These are phyloP conservation scores for Potorous gilbertii DNA, from an alignment of 2,797 vertebrate genomes.

Conservation along the genomic window DNA sequence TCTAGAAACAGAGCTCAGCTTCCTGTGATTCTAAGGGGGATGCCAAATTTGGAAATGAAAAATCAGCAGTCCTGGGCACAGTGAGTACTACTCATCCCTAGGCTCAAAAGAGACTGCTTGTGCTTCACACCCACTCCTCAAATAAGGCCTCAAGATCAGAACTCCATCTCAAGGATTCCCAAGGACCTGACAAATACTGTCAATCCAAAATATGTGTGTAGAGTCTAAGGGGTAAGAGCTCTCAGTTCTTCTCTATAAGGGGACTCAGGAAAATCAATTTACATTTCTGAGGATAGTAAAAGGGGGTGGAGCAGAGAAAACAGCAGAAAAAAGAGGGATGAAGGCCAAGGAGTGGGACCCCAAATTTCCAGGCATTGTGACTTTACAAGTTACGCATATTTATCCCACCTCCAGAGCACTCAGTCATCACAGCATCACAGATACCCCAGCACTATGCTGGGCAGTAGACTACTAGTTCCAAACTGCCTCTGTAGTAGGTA, in stretches of 20 bases:
- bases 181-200: neutral
- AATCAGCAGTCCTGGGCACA: constrained; percentile 18
- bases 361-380: neutral
- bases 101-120: neutral
- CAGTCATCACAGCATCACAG: neutral
- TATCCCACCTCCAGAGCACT: neutral
- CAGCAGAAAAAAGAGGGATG: neutral
- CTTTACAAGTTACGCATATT: neutral
- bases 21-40: constrained; percentile 8
- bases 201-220: neutral
- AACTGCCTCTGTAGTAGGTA: neutral
- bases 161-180: neutral
- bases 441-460: neutral
- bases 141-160: neutral
- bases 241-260: neutral
- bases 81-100: neutral
- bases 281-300: neutral
- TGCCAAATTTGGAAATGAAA: constrained; percentile 59
- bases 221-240: neutral
- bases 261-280: neutral
- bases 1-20: neutral
- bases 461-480: neutral
- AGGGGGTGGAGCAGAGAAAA: neutral
- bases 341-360: neutral
- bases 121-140: neutral